Conservation (phyloP, 1,140 invertebrate species). For the Marisa cornuarietis region DNA sequence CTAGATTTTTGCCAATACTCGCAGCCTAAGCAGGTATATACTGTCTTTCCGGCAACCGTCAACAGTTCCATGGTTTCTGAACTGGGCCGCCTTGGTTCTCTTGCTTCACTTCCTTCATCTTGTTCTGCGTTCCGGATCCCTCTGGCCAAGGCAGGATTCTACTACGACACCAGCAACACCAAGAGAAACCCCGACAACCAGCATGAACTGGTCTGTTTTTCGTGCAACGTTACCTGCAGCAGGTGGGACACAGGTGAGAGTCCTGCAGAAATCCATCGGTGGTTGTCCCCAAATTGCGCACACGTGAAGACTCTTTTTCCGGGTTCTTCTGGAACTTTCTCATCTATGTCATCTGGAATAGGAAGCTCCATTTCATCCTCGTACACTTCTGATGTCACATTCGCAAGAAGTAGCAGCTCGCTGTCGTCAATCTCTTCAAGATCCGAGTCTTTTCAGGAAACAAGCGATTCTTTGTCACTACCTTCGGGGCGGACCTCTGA, state of each 20-base stretch:
- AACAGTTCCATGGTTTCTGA: slow-evolving; percentile 4
- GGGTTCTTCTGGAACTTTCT: too few species aligned
- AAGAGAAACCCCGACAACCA: neutral
- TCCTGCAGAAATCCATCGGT: neutral
- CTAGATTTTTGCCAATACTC: too few species aligned
- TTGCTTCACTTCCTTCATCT: slow-evolving; percentile 5
- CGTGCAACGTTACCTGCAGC: slow-evolving; percentile 2
- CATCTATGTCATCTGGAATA: too few species aligned
- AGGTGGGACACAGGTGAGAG: slow-evolving; percentile 15
- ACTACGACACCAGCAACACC: slow-evolving; percentile 19
- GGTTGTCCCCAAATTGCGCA: neutral
- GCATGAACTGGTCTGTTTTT: slow-evolving; percentile 7
- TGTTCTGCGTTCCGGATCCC: slow-evolving; percentile 2
- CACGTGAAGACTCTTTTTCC: slow-evolving; percentile 1
- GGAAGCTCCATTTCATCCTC: too few species aligned
- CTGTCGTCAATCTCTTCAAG: too few species aligned
- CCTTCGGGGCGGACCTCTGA: too few species aligned
- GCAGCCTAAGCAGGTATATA: neutral
- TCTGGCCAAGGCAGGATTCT: slow-evolving; percentile 13
- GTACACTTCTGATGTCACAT: too few species aligned
- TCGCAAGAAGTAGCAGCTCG: too few species aligned
- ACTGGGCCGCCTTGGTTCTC: slow-evolving; percentile 6
- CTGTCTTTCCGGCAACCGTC: neutral
- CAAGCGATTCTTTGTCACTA: too few species aligned
- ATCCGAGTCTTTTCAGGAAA: too few species aligned